A percentile compares a stretch with the other conserved stretches of the same genome.
These are phyloP conservation scores for Cromileptes altivelis DNA, from an alignment of 2,113 vertebrate genomes.

Conservation along the genomic window DNA sequence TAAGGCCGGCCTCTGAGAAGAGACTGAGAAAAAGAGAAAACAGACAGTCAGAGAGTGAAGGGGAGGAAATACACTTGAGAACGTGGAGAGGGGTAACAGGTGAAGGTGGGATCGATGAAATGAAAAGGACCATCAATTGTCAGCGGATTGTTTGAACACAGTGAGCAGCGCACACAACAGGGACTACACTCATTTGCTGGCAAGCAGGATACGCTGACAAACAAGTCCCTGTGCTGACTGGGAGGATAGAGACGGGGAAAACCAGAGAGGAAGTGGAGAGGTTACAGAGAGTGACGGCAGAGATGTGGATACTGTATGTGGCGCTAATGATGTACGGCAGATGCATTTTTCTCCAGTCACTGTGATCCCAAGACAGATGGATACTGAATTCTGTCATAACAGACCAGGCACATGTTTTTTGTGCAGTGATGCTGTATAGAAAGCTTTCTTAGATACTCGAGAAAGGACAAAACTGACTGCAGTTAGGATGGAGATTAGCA, in stretches of 20 bases:
- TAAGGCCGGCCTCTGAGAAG: neutral
- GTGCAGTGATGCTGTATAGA: neutral
- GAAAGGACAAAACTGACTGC: neutral
- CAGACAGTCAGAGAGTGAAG: neutral
- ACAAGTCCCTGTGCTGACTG: neutral
- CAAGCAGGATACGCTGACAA: slow-evolving; percentile 5
- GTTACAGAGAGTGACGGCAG: neutral
- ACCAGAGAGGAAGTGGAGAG: neutral
- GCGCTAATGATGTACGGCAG: neutral
- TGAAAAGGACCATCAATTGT: slow-evolving; percentile 16
- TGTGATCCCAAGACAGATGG: neutral
- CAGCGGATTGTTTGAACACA: slow-evolving; percentile 4
- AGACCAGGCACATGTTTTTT: neutral
- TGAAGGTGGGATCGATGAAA: slow-evolving; percentile 35
- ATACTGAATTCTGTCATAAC: neutral
- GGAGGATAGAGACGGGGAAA: slow-evolving; percentile 2
- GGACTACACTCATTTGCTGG: neutral
- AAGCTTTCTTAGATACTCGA: neutral
- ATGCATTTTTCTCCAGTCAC: neutral
- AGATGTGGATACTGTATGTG: neutral
- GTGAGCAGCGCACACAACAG: slow-evolving; percentile 4
- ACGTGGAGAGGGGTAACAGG: neutral
- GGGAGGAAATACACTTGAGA: slow-evolving; percentile 20
- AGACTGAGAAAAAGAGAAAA: neutral
- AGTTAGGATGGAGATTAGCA: slow-evolving; percentile 22